These are phyloP conservation scores for Drosophila pectinifera DNA, from an alignment of 1,140 invertebrate species.

Conservation along the genomic window DNA sequence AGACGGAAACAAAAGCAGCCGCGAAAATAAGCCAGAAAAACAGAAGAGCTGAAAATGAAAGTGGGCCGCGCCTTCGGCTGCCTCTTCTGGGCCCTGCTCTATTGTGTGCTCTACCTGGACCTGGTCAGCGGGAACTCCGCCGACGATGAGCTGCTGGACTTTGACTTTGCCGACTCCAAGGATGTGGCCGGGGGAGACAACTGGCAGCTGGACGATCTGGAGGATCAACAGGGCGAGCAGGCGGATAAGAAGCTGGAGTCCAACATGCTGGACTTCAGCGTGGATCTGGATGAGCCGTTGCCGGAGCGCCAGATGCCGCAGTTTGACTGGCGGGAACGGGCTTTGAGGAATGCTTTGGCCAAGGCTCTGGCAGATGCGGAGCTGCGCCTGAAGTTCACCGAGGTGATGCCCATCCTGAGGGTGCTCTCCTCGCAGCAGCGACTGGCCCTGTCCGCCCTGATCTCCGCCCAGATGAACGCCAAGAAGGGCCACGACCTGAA, in stretches of 20 bases:
- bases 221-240: slow-evolving; percentile 38
- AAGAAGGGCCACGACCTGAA: slow-evolving; percentile 85
- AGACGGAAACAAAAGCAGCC: slow-evolving; percentile 32
- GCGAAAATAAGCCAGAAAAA: slow-evolving; percentile 35
- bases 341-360: slow-evolving; percentile 77
- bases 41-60: slow-evolving; percentile 69
- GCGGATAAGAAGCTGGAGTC: slow-evolving; percentile 60
- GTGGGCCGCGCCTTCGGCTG: slow-evolving; percentile 59
- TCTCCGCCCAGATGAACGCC: slow-evolving; percentile 87
- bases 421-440: slow-evolving; percentile 87
- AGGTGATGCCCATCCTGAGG: slow-evolving; percentile 88
- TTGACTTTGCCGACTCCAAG: slow-evolving; percentile 70
- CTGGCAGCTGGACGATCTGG: slow-evolving; percentile 61
- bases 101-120: slow-evolving; percentile 75
- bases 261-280: slow-evolving; percentile 75
- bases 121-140: slow-evolving; percentile 48
- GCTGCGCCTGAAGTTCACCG: slow-evolving; percentile 85
- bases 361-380: slow-evolving; percentile 71
- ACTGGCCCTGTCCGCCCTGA: slow-evolving; percentile 87
- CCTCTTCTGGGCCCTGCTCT: slow-evolving; percentile 76
- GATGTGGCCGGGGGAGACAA: slow-evolving; percentile 40
- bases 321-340: slow-evolving; percentile 84
- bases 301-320: slow-evolving; percentile 61
- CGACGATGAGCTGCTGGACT: slow-evolving; percentile 72
- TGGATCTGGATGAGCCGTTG: slow-evolving; percentile 70